phyloP scores from a whole-genome alignment of 2,888 invertebrate genomes.

The Nineta flava region DNA sequence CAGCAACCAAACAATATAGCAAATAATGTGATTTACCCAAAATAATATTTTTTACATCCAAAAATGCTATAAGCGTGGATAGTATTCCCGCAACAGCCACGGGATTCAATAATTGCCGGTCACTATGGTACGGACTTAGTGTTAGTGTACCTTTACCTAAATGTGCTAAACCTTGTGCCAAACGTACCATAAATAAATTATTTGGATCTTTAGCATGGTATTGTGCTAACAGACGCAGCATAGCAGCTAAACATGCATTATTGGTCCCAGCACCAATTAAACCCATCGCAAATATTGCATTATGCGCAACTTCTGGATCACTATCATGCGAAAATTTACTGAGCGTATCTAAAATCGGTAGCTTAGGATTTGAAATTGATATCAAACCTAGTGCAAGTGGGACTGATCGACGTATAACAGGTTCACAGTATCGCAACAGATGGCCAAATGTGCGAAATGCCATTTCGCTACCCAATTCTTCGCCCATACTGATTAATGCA shows the following conservation, averaged over 20 bases:
- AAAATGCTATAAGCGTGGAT: constrained; percentile 73
- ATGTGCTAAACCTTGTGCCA: constrained; percentile 92
- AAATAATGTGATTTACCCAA: constrained; percentile 89
- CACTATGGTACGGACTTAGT: constrained; percentile 89
- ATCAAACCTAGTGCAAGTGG: constrained; percentile 89
- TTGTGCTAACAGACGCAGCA: constrained; percentile 89
- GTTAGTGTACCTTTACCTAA: constrained; percentile 97
- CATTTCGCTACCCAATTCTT: constrained; percentile 97
- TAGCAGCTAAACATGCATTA: constrained; percentile 77
- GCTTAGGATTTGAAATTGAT: constrained; percentile 90
- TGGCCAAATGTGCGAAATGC: constrained; percentile 89
- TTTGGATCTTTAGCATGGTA: constrained; percentile 95
- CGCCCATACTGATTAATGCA: constrained; percentile 92
- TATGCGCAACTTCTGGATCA: constrained; percentile 93
- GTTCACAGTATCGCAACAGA: constrained; percentile 83
- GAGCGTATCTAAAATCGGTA: constrained; percentile 87
- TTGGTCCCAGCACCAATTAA: constrained; percentile 80
- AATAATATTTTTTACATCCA: constrained; percentile 80
- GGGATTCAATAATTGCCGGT: constrained; percentile 82
- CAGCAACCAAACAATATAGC: constrained; percentile 80
- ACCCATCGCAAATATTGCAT: constrained; percentile 96
- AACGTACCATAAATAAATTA: constrained; percentile 91
- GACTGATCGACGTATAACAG: constrained; percentile 83
- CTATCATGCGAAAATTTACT: constrained; percentile 98
- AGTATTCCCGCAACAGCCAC: constrained; percentile 88